phyloP scores from a whole-genome alignment of 2,888 invertebrate genomes.

The Callinectes sapidus region DNA sequence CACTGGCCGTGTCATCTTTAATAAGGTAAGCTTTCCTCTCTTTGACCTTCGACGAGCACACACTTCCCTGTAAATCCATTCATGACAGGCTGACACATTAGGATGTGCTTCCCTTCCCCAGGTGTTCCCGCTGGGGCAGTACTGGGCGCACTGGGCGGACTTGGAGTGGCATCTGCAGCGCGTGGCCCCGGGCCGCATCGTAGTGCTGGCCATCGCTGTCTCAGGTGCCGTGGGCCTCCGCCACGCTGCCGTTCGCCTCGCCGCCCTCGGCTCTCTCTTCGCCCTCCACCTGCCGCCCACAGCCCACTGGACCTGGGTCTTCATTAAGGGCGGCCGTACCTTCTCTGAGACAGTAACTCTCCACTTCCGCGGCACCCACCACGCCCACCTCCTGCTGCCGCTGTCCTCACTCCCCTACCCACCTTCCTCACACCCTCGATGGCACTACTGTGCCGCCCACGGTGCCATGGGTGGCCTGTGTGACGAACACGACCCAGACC shows the following conservation, averaged over 20 bases:
- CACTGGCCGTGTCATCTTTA: slow-evolving; percentile 14
- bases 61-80: neutral
- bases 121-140: slow-evolving; percentile 63
- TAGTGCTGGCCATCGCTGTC: slow-evolving; percentile 57
- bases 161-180: slow-evolving; percentile 65
- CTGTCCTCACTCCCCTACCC: slow-evolving; percentile 45
- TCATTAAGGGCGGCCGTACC: slow-evolving; percentile 70
- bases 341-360: slow-evolving; percentile 61
- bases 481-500: slow-evolving; percentile 58
- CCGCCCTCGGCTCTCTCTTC: slow-evolving; percentile 62
- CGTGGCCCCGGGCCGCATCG: slow-evolving; percentile 58
- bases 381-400: slow-evolving; percentile 49
- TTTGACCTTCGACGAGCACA: neutral
- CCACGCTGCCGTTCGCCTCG: slow-evolving; percentile 45
- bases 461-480: slow-evolving; percentile 68
- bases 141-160: slow-evolving; percentile 68
- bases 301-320: slow-evolving; percentile 71
- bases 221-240: slow-evolving; percentile 55
- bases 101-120: slow-evolving; percentile 38
- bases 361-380: slow-evolving; percentile 39
- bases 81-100: neutral
- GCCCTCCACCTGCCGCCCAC: slow-evolving; percentile 53
- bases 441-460: slow-evolving; percentile 62
- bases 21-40: slow-evolving; percentile 39
- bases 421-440: slow-evolving; percentile 12